Conservation (phyloP, 2,113 vertebrate species). For the Geothlypis trichas region DNA sequence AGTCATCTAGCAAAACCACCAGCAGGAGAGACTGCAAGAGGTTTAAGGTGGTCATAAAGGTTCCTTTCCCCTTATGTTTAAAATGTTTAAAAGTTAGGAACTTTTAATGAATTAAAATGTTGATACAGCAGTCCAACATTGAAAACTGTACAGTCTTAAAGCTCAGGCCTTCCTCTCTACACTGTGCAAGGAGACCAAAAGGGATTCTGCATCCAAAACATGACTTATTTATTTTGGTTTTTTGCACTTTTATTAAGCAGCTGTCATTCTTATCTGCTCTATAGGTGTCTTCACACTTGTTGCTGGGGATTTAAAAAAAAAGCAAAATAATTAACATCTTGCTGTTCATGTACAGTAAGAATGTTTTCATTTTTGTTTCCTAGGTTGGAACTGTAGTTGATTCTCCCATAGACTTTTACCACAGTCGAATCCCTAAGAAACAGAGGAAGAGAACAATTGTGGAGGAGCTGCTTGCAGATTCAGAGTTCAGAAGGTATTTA, state of each 20-base stretch:
- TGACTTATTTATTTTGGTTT: background rate
- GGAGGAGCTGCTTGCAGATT: conserved; percentile 92
- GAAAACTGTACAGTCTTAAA: background rate
- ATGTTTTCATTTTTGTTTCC: background rate
- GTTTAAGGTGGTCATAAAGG: background rate
- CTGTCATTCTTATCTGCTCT: background rate
- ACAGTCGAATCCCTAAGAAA: conserved; percentile 93
- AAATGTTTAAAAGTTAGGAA: background rate
- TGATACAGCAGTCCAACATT: background rate
- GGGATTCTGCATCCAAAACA: background rate
- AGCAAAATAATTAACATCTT: background rate
- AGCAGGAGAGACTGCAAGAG: background rate
- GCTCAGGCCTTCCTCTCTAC: background rate
- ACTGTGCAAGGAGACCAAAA: background rate
- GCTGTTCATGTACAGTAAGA: background rate
- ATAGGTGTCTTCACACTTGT: background rate
- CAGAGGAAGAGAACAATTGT: conserved; percentile 95
- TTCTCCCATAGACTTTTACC: conserved; percentile 90
- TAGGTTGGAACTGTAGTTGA: conserved; percentile 93
- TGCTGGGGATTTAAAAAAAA: background rate
- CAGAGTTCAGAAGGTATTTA: conserved; percentile 90
- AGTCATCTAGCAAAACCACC: background rate
- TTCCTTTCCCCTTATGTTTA: background rate
- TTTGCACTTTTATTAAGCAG: background rate
- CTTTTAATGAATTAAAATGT: background rate